phyloP scores from a whole-genome alignment of 2,797 vertebrate species.

The Coracias cyanogaster region DNA sequence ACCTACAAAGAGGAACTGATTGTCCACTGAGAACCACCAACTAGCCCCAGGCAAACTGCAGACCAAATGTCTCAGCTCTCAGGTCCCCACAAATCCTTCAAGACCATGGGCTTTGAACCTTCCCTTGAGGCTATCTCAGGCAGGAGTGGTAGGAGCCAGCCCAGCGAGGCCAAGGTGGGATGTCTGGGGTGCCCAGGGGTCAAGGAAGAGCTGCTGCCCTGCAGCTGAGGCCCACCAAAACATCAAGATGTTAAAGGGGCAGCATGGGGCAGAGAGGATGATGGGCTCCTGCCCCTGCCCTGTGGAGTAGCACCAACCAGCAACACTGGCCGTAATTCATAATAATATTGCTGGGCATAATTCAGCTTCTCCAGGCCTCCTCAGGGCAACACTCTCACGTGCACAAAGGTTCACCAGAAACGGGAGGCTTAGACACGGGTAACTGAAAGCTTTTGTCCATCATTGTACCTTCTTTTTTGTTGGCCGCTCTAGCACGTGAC shows the following conservation, averaged over 20 bases:
- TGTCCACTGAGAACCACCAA: neutral
- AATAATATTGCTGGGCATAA: neutral
- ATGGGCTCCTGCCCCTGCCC: neutral
- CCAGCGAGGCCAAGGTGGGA: neutral
- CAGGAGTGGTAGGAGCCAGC: neutral
- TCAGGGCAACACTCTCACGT: neutral
- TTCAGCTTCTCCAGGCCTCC: neutral
- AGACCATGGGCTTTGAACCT: neutral
- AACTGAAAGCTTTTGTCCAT: neutral
- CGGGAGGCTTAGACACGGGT: neutral
- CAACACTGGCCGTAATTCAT: neutral
- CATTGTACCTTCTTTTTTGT: neutral
- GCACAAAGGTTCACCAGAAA: neutral
- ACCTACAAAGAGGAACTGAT: neutral
- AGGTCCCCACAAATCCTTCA: neutral
- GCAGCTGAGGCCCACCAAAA: neutral
- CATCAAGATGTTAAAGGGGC: neutral
- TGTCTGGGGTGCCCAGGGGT: fast-evolving
- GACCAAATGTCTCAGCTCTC: neutral
- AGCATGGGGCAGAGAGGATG: neutral
- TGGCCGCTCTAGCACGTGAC: neutral
- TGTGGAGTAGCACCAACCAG: neutral
- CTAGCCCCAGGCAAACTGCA: neutral
- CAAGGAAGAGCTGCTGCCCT: neutral
- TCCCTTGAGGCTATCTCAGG: neutral